Evolutionary conservation across 1,140 invertebrate genomes (phyloP).

Genomic region (Pygmarrhopalites habei): DNA sequence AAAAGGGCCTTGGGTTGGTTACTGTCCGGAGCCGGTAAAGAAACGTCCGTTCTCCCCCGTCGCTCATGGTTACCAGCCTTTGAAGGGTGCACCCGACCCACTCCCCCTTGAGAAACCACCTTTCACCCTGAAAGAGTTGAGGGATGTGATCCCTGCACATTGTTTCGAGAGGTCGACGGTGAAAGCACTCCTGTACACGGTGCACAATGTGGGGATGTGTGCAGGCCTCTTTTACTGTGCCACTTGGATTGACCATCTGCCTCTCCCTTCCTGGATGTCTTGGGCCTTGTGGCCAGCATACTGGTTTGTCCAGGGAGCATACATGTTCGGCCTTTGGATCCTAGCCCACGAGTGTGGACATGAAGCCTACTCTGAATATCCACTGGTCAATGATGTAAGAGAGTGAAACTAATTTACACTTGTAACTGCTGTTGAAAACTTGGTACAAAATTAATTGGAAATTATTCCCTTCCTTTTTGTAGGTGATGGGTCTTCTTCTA

Average conservation of each 20-base stretch:
- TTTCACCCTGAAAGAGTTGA: constrained; percentile 10
- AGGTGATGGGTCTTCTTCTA: constrained; percentile 7
- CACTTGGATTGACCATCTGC: constrained; percentile 2
- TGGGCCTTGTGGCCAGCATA: constrained; percentile 13
- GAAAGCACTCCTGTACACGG: neutral
- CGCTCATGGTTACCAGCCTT: constrained; percentile 3
- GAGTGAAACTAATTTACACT: no score
- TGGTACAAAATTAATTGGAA: no score
- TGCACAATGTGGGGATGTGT: constrained; percentile 12
- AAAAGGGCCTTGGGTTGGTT: neutral
- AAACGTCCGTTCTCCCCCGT: neutral
- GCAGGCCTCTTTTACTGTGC: neutral
- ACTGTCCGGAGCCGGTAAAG: neutral
- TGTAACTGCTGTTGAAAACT: no score
- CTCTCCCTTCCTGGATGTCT: neutral
- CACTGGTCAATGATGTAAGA: constrained; percentile 8
- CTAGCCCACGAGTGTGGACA: constrained; percentile 11
- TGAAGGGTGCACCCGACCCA: neutral
- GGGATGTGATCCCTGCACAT: constrained; percentile 2
- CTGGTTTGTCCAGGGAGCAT: constrained; percentile 14
- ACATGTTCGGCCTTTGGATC: constrained; percentile 15
- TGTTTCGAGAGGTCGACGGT: constrained; percentile 8
- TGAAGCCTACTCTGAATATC: constrained; percentile 6
- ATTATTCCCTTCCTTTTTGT: no score
- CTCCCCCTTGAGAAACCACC: constrained; percentile 7